Base-by-base conservation (phyloP, 2,797 vertebrate species). In the Adelosebastes latens region DNA sequence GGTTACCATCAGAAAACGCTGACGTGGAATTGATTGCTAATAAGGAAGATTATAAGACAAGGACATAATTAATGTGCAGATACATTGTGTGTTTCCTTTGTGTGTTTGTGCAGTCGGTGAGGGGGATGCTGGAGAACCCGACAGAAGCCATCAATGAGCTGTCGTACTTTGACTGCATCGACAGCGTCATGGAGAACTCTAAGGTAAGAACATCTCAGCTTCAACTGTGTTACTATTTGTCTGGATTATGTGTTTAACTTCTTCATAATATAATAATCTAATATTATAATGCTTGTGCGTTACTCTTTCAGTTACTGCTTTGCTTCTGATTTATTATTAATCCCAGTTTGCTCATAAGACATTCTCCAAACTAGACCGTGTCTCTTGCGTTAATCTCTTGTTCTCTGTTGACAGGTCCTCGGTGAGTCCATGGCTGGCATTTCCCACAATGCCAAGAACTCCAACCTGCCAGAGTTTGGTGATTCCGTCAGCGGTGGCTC, bases 151-250 rank as follows among this genome's bases (percentile, higher is more conserved):
- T 99, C 79, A 99, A 91, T 0, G 98, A 99, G 39, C 93, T 97
- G 93, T 98, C 98, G 14, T 99, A 99, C 94, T 99, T 99, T 63
- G 97, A 97, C 94, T 99, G 98, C 91, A 97, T 99, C 18, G 99
- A 99, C 92, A 97, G 97, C 0, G 98, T 99, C 59, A 99, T 99
- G 99, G 99, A 99, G 92, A 99, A 99, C 94, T 99, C 98, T 7
- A 99, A 99, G 97, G 98, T 98, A 86, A 86, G 65, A 81, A 25
- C 36, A 16, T 66, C 60, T 7, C 46, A 18, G 46, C 6, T 49
- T 20, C 18, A 49, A 20, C 42, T 49, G 46, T 49, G 46, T 49
- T 49, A 8, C 46, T 20, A 49, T 49, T 49, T 49, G 16, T 49
- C 46, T 49, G 46, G 46, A 49, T 20, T 49, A 49, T 49, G 18